These are phyloP conservation scores for Salpingus planirostris DNA, from an alignment of 2,888 invertebrate genomes.

Conservation along the genomic window DNA sequence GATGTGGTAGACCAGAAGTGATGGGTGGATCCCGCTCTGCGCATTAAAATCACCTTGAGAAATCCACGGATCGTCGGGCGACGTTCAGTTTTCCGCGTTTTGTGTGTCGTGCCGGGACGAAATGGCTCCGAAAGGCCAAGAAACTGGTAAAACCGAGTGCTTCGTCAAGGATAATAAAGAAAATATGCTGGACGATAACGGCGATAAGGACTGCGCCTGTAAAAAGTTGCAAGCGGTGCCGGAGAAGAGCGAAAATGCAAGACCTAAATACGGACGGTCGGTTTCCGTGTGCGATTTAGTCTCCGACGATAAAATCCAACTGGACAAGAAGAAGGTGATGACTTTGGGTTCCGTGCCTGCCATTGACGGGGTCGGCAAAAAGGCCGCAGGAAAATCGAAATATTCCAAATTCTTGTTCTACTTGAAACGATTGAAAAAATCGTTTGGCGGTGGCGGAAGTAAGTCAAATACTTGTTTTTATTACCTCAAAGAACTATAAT, in stretches of 20 bases:
- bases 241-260: constrained; percentile 12
- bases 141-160: constrained; percentile 5
- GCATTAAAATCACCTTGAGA: constrained; percentile 10
- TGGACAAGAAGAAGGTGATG: constrained; percentile 7
- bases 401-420: constrained; percentile 26
- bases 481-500: too few species aligned
- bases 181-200: not conserved
- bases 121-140: constrained; percentile 20
- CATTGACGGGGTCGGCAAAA: constrained; percentile 7
- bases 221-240: constrained; percentile 12
- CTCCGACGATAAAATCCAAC: too few species aligned
- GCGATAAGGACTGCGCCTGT: constrained; percentile 12
- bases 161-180: too few species aligned
- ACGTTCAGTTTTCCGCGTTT: too few species aligned
- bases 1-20: too few species aligned
- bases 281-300: constrained; percentile 28
- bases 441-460: constrained; percentile 22
- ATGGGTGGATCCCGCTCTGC: too few species aligned
- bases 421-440: constrained; percentile 30
- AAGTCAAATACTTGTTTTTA: too few species aligned
- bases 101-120: too few species aligned
- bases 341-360: constrained; percentile 16
- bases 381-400: constrained; percentile 5
- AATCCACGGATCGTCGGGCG: constrained; percentile 1
- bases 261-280: constrained; percentile 25